Base-by-base conservation (phyloP, 2,113 vertebrate genomes). In the Emydocephalus ijimae region DNA sequence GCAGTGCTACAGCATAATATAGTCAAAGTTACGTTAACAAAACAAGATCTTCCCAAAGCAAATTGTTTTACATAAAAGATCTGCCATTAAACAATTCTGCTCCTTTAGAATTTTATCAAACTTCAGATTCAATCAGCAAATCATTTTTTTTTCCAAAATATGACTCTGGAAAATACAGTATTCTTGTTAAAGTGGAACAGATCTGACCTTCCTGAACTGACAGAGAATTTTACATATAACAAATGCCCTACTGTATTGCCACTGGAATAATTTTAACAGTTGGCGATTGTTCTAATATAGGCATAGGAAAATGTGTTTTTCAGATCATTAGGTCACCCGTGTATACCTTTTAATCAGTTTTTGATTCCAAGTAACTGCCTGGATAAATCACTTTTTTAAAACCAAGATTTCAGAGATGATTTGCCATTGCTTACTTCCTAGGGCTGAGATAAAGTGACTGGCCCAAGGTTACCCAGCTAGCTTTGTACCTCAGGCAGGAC, bases 41-140 rank as follows among this genome's bases (percentile, higher is more conserved):
- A 91, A 91, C 18, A 54, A 85, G n/a, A 89, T 94, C 93, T 90
- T 92, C 96, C 96, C 26, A 86, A 95, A 96, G 95, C 54, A 94
- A 96, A 95, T 94, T 95, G 59, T 43, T 94, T 95, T 90, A 93
- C 89, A 96, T 94, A 89, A 93, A 61, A 91, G 61, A 91, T 90
- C 57, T 74, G 96, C 94, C 94, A 92, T 48, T 94, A 57, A 88
- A 43, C 95, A 95, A 94, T 96, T 94, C 86, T 93, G 45, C 81
- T 87, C 34, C 81, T 93, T 54, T 90, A 93, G 85, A 89, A 57
- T 87, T 48, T 93, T 90, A 90, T 93, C 87, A 90, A 87, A 93
- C 56, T 93, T 90, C 52, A 69, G 92, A 45, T 87, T 93, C 89
- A 29, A 90, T 85, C 92, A 54, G 56, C 92, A 93, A 87, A 64